Evolutionary conservation across 2,113 vertebrate genomes (phyloP).

Genomic region (Coracopsis vasa): DNA sequence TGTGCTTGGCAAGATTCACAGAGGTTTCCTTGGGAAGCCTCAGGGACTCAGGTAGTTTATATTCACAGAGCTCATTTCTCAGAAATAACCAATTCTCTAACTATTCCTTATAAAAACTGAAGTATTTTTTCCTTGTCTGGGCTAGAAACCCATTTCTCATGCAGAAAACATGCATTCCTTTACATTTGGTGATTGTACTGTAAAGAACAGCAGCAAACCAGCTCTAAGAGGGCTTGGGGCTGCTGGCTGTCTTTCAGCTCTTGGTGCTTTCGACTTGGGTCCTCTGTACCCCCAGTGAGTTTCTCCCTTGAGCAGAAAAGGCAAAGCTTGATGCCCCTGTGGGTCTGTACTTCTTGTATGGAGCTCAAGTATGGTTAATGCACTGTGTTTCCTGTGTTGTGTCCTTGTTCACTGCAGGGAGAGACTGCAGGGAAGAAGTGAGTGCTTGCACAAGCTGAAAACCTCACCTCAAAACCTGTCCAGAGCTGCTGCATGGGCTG

Average conservation of each 20-base stretch:
- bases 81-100: slow-evolving; percentile 1
- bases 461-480: neutral
- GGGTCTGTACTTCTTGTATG: neutral
- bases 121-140: neutral
- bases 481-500: neutral
- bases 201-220: neutral
- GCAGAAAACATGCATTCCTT: neutral
- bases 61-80: neutral
- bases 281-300: neutral
- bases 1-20: neutral
- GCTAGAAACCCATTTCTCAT: neutral
- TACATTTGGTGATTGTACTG: neutral
- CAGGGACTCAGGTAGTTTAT: neutral
- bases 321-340: neutral
- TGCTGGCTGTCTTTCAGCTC: neutral
- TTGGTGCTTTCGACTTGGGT: neutral
- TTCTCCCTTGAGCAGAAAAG: neutral
- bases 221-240: neutral
- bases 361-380: neutral
- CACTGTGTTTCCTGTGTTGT: neutral
- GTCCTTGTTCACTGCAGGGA: neutral
- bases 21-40: slow-evolving; percentile 13
- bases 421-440: neutral
- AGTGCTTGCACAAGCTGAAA: neutral
- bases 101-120: neutral